Conservation (phyloP, 2,888 invertebrate genomes). For the Abrostola tripartita region DNA sequence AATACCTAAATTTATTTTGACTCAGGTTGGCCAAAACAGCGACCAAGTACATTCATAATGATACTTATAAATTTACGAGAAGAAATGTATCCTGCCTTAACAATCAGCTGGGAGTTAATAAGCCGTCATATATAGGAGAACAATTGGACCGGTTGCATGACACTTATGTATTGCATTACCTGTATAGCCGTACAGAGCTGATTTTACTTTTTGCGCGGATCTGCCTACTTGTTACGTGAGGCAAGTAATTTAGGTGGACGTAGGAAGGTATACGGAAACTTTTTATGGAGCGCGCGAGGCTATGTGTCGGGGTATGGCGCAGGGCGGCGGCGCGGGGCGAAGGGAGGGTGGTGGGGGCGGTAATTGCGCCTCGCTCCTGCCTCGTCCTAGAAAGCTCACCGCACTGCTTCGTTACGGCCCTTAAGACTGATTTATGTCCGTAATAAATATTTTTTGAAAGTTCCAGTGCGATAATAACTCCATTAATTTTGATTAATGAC, state of each 20-base stretch:
- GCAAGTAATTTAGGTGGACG: conserved; percentile 53
- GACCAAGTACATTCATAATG: background rate
- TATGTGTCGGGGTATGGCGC: conserved; percentile 42
- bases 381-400: conserved; percentile 84
- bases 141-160: conserved; percentile 50
- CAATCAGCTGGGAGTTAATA: conserved; percentile 46
- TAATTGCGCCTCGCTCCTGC: conserved; percentile 72
- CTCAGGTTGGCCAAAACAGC: no score
- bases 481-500: conserved; percentile 88
- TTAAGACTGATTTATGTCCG: conserved; percentile 86
- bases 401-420: conserved; percentile 83
- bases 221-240: conserved; percentile 50
- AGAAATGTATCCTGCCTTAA: conserved; percentile 35
- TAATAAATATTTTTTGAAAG: conserved; percentile 88
- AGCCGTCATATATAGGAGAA: conserved; percentile 48
- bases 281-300: conserved; percentile 47
- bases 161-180: conserved; percentile 39
- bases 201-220: conserved; percentile 49
- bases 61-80: conserved; percentile 13
- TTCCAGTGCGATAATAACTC: conserved; percentile 87
- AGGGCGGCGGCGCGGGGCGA: conserved; percentile 14
- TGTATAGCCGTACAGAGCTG: conserved; percentile 43
- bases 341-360: conserved; percentile 28
- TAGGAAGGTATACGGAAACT: conserved; percentile 50
- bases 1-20: no score